Evolutionary conservation across 2,113 vertebrate genomes (phyloP).

Genomic region (Menura novaehollandiae): DNA sequence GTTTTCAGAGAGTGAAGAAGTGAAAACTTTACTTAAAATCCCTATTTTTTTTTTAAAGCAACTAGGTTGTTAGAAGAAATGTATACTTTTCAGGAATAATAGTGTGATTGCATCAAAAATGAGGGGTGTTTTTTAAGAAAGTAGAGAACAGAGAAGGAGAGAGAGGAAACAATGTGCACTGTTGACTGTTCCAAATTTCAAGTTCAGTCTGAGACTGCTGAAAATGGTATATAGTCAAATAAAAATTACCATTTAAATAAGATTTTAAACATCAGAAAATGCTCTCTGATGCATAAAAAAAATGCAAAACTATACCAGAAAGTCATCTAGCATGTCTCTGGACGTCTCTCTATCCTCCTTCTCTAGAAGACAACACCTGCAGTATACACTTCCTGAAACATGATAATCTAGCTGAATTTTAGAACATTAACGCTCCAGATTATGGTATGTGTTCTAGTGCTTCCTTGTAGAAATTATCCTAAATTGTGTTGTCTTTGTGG

Average conservation of each 20-base stretch:
- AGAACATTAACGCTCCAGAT: not conserved
- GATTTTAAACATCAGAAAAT: not conserved
- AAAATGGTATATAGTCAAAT: not conserved
- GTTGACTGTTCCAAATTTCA: not conserved
- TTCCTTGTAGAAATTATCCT: not conserved
- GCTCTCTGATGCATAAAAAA: not conserved
- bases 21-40: not conserved
- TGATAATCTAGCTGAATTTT: not conserved
- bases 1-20: not conserved
- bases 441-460: not conserved
- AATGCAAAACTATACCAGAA: not conserved
- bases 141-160: not conserved
- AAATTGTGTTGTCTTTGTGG: not conserved
- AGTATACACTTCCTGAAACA: not conserved
- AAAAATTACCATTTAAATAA: not conserved
- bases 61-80: not conserved
- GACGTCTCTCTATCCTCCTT: not conserved
- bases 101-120: not conserved
- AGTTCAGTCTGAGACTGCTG: not conserved
- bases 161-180: not conserved
- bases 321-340: not conserved
- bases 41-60: not conserved
- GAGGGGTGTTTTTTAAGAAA: not conserved
- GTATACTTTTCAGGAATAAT: not conserved
- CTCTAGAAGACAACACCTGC: not conserved